phyloP scores from a whole-genome alignment of 2,113 vertebrate genomes.

The Tichodroma muraria region DNA sequence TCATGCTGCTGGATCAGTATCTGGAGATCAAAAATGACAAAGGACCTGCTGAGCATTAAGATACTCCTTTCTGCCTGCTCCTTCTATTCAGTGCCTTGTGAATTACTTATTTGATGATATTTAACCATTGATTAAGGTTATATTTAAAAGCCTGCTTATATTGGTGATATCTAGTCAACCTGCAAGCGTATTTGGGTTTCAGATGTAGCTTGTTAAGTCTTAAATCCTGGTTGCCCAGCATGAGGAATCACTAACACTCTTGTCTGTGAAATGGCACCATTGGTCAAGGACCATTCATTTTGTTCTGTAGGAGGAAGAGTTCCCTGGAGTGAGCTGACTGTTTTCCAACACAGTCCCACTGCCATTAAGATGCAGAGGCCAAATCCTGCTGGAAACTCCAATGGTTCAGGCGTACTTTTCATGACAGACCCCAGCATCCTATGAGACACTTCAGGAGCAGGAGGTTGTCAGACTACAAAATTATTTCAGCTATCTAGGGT shows the following conservation, averaged over 20 bases:
- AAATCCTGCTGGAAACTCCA: background rate
- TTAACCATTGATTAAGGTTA: background rate
- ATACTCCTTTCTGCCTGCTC: background rate
- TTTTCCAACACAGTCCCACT: background rate
- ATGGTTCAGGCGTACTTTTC: background rate
- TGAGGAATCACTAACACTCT: background rate
- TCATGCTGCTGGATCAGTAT: background rate
- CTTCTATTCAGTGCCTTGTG: background rate
- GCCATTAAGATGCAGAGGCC: background rate
- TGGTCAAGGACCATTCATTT: background rate
- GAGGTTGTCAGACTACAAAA: background rate
- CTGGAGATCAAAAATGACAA: background rate
- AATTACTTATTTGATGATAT: background rate
- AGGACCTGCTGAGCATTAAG: background rate
- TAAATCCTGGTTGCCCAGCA: background rate
- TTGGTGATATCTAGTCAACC: background rate
- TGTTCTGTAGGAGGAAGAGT: background rate
- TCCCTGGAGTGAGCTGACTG: background rate
- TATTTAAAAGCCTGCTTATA: background rate
- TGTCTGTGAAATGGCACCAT: background rate
- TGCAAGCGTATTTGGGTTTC: background rate
- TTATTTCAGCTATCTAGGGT: background rate
- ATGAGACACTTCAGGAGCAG: background rate
- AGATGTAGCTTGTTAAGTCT: background rate
- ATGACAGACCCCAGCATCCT: accelerated